Evolutionary conservation across 1,140 invertebrate genomes (phyloP).

Genomic region (Drosophila gunungcola): DNA sequence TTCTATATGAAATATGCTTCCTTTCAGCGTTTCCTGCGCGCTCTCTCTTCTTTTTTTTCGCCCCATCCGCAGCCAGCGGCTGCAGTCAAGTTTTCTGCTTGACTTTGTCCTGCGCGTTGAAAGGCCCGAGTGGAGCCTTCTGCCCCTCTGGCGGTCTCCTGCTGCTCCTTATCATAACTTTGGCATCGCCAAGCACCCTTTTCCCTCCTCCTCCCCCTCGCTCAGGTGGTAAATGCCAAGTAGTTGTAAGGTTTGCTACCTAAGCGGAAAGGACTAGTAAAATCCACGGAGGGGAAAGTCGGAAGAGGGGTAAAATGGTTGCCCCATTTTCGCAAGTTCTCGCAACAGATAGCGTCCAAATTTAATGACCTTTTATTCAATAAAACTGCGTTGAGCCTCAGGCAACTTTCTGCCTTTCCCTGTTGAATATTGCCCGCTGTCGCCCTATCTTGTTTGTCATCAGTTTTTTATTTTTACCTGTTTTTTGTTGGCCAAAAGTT

Average conservation of each 20-base stretch:
- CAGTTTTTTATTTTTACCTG: constrained; percentile 1
- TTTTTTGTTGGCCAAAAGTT: constrained; percentile 38
- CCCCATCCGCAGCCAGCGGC: constrained; percentile 37
- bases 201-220: background rate
- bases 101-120: constrained; percentile 70
- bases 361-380: constrained; percentile 84
- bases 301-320: constrained; percentile 22
- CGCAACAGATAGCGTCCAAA: constrained; percentile 80
- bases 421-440: constrained; percentile 23
- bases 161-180: constrained; percentile 80
- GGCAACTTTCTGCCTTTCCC: constrained; percentile 27
- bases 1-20: constrained; percentile 78
- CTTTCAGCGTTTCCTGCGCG: constrained; percentile 70
- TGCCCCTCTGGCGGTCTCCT: constrained; percentile 24
- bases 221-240: constrained; percentile 78
- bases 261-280: constrained; percentile 80
- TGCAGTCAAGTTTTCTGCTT: constrained; percentile 75
- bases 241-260: constrained; percentile 78
- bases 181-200: constrained; percentile 49
- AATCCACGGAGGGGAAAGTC: constrained; percentile 37
- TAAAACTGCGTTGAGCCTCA: constrained; percentile 69
- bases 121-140: constrained; percentile 38
- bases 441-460: constrained; percentile 34
- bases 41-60: constrained; percentile 12
- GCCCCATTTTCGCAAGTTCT: constrained; percentile 75